Percentiles rank a stretch among this genome's conserved stretches.
Conservation (phyloP, 1,140 invertebrate genomes). For the Capitella teleta region DNA sequence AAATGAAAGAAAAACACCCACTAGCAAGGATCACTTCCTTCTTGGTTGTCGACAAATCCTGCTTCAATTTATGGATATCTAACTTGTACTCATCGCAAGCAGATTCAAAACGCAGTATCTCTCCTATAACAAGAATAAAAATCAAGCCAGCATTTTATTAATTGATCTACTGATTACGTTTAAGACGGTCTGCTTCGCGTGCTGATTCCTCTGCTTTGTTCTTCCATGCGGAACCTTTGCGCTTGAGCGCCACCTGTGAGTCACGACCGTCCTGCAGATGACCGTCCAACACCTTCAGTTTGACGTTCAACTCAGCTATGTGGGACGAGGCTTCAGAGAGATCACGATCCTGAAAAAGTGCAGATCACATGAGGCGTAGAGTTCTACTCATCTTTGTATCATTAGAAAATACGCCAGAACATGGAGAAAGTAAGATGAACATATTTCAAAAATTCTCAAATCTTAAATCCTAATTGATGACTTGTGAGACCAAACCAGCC, state of each 20-base stretch:
- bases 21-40: slow-evolving; percentile 8
- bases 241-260: slow-evolving; percentile 16
- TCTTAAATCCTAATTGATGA: too few relatives aligned
- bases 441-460: too few relatives aligned
- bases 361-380: too few relatives aligned
- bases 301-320: slow-evolving; percentile 20
- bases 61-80: slow-evolving; percentile 8
- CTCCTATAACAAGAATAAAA: neutral
- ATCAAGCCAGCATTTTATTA: too few relatives aligned
- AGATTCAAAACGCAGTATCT: neutral
- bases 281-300: slow-evolving; percentile 20
- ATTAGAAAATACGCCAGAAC: too few relatives aligned
- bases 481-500: too few relatives aligned
- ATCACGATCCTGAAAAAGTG: slow-evolving; percentile 28
- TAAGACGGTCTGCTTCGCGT: too few relatives aligned
- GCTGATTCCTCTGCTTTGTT: too few relatives aligned
- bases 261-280: slow-evolving; percentile 18
- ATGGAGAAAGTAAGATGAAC: too few relatives aligned
- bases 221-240: slow-evolving; percentile 20
- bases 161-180: too few relatives aligned
- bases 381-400: too few relatives aligned
- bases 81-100: slow-evolving; percentile 4
- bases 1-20: neutral
- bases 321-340: slow-evolving; percentile 19
- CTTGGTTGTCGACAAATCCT: slow-evolving; percentile 9